phyloP scores from a whole-genome alignment of 1,140 invertebrate species.

The Thalassaphorura encarpata region DNA sequence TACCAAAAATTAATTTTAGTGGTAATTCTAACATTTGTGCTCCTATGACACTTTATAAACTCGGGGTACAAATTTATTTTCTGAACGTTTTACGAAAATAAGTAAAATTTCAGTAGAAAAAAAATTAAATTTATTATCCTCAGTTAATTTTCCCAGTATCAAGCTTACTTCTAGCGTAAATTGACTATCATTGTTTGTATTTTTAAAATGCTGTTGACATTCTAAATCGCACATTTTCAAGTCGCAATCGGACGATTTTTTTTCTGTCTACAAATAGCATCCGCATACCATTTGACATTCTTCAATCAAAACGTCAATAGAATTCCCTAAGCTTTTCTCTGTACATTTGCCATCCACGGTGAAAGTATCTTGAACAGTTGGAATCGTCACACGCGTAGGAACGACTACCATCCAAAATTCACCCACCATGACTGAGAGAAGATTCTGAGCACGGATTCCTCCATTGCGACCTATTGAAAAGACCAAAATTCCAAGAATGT shows the following conservation, averaged over 20 bases:
- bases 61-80: no score
- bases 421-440: slow-evolving; percentile 38
- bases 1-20: no score
- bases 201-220: background rate
- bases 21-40: no score
- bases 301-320: background rate
- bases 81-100: no score
- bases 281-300: background rate
- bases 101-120: no score
- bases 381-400: background rate
- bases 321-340: background rate
- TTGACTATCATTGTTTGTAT: no score
- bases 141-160: no score
- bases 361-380: background rate
- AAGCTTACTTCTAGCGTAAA: no score
- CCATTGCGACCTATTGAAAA: slow-evolving; percentile 38
- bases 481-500: background rate
- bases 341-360: background rate
- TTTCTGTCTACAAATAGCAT: background rate
- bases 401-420: slow-evolving; percentile 40
- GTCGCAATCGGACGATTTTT: background rate
- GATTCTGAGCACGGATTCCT: slow-evolving; percentile 41
- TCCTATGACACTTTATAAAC: no score
- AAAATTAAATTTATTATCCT: no score
- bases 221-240: background rate